phyloP scores from a whole-genome alignment of 2,113 vertebrate species.

The Oriolus oriolus region DNA sequence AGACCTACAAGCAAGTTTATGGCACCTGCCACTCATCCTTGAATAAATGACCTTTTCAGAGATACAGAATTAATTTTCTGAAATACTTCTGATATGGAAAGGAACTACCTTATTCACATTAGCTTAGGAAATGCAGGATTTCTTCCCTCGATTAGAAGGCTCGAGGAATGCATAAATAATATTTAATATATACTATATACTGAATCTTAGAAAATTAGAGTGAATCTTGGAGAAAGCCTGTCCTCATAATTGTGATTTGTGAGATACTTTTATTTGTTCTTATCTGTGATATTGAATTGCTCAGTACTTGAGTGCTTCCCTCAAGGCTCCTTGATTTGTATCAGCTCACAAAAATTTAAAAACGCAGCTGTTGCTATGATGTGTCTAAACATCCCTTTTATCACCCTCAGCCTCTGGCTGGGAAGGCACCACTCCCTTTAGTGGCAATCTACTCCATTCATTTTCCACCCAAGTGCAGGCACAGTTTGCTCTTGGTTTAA shows the following conservation, averaged over 20 bases:
- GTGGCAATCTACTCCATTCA: conserved; percentile 28
- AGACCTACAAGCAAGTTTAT: not conserved
- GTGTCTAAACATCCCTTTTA: conserved; percentile 60
- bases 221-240: conserved; percentile 27
- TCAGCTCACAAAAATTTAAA: conserved; percentile 33
- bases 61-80: conserved; percentile 29
- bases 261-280: conserved; percentile 8
- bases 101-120: not conserved
- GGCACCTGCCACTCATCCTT: not conserved
- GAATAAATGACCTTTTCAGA: not conserved
- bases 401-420: conserved; percentile 15
- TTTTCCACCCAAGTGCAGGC: conserved; percentile 54
- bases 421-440: conserved; percentile 13
- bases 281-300: conserved; percentile 29
- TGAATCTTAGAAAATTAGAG: not conserved
- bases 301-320: conserved; percentile 8
- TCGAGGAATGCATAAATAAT: not conserved
- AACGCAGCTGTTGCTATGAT: conserved; percentile 4
- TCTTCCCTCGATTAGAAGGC: not conserved
- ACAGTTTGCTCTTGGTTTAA: conserved; percentile 33
- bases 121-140: not conserved
- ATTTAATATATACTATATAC: not conserved
- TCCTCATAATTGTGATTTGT: conserved; percentile 39
- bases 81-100: not conserved
- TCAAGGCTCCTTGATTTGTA: conserved; percentile 65